Conservation (phyloP, 2,113 vertebrate species). For the Trichomycterus rosablanca region DNA sequence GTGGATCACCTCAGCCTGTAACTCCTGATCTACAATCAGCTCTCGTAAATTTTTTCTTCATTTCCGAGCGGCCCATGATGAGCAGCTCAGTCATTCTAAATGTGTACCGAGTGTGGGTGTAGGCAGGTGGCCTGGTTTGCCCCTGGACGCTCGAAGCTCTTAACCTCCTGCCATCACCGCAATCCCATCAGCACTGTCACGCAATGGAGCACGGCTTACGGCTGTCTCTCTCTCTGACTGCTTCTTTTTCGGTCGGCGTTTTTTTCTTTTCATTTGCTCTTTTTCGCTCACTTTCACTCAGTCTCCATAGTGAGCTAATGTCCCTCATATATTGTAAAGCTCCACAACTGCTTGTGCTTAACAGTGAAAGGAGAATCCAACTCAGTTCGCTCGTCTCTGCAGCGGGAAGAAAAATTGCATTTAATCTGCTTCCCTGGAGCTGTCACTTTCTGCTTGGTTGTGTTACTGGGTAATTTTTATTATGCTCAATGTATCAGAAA, state of each 20-base stretch:
- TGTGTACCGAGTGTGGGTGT: conserved; percentile 14
- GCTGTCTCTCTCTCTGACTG: conserved; percentile 2
- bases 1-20: not conserved
- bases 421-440: conserved; percentile 27
- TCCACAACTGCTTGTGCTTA: conserved; percentile 59
- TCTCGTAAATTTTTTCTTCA: conserved; percentile 20
- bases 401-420: conserved; percentile 46
- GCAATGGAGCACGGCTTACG: conserved; percentile 62
- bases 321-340: conserved; percentile 52
- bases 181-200: conserved; percentile 78
- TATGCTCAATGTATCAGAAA: not conserved
- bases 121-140: conserved; percentile 69
- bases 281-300: not conserved
- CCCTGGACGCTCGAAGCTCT: conserved; percentile 66
- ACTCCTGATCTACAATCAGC: conserved; percentile 23
- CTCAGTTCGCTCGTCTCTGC: conserved; percentile 58
- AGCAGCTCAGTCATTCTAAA: conserved; percentile 34
- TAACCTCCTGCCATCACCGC: conserved; percentile 68
- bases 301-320: conserved; percentile 46
- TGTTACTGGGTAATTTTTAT: not conserved
- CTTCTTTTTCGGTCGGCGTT: too few relatives aligned
- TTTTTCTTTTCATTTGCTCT: conserved; percentile 1
- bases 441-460: conserved; percentile 30
- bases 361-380: conserved; percentile 53
- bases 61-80: conserved; percentile 24